phyloP scores from a whole-genome alignment of 2,888 invertebrate genomes.

The Eutolmus rufibarbis region DNA sequence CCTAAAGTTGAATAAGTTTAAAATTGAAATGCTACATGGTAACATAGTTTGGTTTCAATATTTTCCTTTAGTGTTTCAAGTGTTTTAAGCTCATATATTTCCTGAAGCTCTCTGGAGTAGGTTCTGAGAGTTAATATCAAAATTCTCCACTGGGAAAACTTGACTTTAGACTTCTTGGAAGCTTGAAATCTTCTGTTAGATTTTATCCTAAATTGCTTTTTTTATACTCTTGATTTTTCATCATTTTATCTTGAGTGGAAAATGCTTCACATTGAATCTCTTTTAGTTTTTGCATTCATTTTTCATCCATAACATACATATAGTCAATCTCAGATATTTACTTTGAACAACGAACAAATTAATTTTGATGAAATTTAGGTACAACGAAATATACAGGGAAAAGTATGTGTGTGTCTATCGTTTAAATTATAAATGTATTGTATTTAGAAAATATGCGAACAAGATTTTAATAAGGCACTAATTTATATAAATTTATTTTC shows the following conservation, averaged over 20 bases:
- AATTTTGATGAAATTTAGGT: too few species aligned
- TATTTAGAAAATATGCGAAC: too few species aligned
- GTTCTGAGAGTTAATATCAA: not conserved
- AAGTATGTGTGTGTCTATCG: too few species aligned
- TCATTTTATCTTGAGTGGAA: not conserved
- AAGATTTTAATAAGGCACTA: too few species aligned
- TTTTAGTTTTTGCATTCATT: too few species aligned
- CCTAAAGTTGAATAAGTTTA: not conserved
- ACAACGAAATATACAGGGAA: too few species aligned
- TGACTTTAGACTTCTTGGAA: not conserved
- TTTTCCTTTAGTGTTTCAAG: not conserved
- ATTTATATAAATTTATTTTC: constrained; percentile 37
- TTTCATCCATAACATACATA: not conserved
- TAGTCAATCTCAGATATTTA: not conserved
- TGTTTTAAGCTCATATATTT: not conserved
- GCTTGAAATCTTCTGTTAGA: not conserved
- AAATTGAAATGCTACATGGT: not conserved
- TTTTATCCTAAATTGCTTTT: not conserved
- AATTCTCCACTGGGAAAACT: not conserved
- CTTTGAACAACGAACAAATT: too few species aligned
- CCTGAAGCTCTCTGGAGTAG: not conserved
- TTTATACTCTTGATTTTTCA: not conserved
- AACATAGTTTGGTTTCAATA: not conserved
- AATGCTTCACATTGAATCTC: not conserved
- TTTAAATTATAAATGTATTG: too few species aligned